Conservation (phyloP, 2,888 invertebrate species). For the Rhingia rostrata region DNA sequence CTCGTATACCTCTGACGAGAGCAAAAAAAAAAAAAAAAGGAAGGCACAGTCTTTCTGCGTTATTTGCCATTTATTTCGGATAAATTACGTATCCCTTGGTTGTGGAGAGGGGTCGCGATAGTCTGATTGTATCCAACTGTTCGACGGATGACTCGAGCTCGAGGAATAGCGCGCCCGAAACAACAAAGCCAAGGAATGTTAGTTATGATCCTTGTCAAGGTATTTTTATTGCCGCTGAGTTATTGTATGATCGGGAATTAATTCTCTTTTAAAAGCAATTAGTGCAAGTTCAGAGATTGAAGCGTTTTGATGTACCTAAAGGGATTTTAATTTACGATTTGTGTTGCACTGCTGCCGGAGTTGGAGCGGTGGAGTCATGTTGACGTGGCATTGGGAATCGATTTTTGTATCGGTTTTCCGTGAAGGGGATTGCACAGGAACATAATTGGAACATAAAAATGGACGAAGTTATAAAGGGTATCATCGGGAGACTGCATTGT, state of each 20-base stretch:
- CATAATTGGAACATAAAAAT: conserved; percentile 29
- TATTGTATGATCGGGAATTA: conserved; percentile 65
- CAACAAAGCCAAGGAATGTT: conserved; percentile 53
- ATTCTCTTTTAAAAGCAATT: conserved; percentile 66
- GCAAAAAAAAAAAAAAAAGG: conserved; percentile 5
- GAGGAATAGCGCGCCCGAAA: neutral
- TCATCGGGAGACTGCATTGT: neutral
- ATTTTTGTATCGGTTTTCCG: neutral
- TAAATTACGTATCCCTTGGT: conserved; percentile 58
- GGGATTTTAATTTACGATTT: conserved; percentile 54
- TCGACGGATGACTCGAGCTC: conserved; percentile 3
- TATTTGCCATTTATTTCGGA: conserved; percentile 68
- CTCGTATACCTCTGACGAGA: neutral
- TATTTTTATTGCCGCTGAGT: conserved; percentile 65
- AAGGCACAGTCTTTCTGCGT: conserved; percentile 54
- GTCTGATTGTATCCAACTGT: conserved; percentile 51
- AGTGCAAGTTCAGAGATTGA: conserved; percentile 48
- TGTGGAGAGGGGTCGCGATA: conserved; percentile 1
- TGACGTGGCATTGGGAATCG: conserved; percentile 3
- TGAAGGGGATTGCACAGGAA: neutral
- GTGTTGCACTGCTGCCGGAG: neutral
- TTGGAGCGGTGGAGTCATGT: neutral
- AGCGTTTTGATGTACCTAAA: conserved; percentile 28
- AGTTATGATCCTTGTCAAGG: conserved; percentile 66
- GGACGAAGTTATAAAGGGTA: conserved; percentile 1